Evolutionary conservation across 2,113 vertebrate genomes (phyloP), one percentile per base, ranked within the genome.

Genomic region (Natator depressus): DNA sequence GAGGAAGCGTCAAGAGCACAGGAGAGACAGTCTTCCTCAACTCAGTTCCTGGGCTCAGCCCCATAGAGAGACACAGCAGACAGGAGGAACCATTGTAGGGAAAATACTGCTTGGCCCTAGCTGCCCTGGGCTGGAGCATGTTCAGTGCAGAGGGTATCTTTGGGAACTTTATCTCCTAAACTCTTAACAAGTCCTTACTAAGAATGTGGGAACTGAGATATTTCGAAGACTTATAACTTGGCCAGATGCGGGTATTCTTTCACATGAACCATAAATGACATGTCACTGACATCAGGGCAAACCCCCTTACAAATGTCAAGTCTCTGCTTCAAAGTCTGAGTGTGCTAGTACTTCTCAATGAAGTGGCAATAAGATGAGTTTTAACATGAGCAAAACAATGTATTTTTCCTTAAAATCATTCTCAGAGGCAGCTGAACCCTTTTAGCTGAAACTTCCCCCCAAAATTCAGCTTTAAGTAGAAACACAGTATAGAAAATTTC

Each of bases 401-500:
- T 57, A 46, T 85, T 96, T 94, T 59, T n/a, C 75, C 35, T 76
- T 82, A 92, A 93, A n/a, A n/a, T 20, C 4, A 6, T 12, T 7
- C 79, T 38, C 78, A 88, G 84, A 92, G 87, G 85, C 7, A 85
- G 10, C 38, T 46, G 72, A 76, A 46, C 10, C 11, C 42, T 76
- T 76, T 76, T 46, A 46, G 38, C 20, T 76, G 10, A 76, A 76
- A 46, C 10, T 76, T 25, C 20, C 35, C n/a, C 20, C 5, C 5
- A 46, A 42, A 76, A 13, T 46, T 42, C 42, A 76, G 10, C 24
- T 35, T 91, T 59, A 96, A 91, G 20, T 42, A 87, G 76, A 89
- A 83, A 90, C 1, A 1, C 47, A 80, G 47, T 90, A 81, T 49
- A 17, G 90, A 95, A 94, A 82, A 31, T 89, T 91, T 83, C 47